Evolutionary conservation across 1,140 invertebrate species (phyloP), one percentile per base, ranked within the genome.

Genomic region (Acyrthosiphon pisum): DNA sequence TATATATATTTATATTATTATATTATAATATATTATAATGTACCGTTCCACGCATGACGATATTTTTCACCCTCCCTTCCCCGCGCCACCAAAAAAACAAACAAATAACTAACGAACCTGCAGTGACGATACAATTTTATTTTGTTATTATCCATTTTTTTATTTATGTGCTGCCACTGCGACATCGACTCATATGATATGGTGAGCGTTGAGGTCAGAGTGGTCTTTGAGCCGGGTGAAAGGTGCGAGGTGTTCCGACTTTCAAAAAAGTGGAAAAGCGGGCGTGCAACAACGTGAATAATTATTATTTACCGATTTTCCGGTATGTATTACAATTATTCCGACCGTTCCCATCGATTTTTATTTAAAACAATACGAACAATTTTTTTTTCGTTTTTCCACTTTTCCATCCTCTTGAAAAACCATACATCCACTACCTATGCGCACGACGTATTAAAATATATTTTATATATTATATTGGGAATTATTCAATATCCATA

Each of bases 1-100:
- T 83, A 76, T 37, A 81, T 81, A 81, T 81, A 81, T 81, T 35
- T 81, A 81, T 37, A 87, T 46, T 86, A 41, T 84, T 41, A 84
- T 26, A 84, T 11, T 44, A 60, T 84, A 60, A 60, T 84, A 60
- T 48, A 18, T 18, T 50, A 50, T 20, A 50, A 18, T 18, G 26
- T 41, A 41, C 37, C 20, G 23, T 89, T 41, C 22, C n/a, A 22
- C n/a, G n/a, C 18, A 35, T 35, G 6, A 8, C 48, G 14, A 18
- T 50, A 50, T 50, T 48, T 88, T 23, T 88, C 46, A n/a, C 46
- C 46, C n/a, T 6, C 46, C 46, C n/a, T n/a, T n/a, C 18, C 30
- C 14, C 22, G 23, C 48, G 22, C 11, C 11, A 30, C 8, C 9
- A 30, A 11, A 11, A 60, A 30, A 60, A 60, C 20, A 53, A 46